Conservation (phyloP, 2,113 vertebrate species). For the Gymnarchus niloticus region DNA sequence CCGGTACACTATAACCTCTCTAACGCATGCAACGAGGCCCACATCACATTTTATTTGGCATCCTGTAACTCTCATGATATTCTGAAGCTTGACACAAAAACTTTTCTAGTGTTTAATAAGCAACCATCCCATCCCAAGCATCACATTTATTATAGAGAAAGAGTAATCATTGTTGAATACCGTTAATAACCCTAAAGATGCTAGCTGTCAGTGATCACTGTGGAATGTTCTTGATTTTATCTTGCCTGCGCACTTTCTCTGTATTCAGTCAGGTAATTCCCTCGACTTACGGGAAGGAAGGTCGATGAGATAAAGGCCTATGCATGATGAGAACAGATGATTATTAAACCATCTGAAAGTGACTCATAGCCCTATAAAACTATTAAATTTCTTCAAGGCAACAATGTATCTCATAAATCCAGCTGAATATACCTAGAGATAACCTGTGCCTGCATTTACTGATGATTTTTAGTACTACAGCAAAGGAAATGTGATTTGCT, state of each 20-base stretch:
- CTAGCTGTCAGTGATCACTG: not conserved
- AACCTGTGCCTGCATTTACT: not conserved
- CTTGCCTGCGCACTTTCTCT: not conserved
- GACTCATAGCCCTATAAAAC: not conserved
- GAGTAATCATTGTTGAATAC: not conserved
- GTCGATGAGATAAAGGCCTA: not conserved
- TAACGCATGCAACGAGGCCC: not conserved
- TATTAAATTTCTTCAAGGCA: not conserved
- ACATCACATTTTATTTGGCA: not conserved
- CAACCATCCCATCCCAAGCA: not conserved
- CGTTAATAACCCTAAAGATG: not conserved
- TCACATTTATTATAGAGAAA: not conserved
- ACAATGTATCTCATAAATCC: constrained; percentile 9
- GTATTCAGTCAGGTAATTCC: not conserved
- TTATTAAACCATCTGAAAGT: not conserved
- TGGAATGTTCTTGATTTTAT: not conserved
- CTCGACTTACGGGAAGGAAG: not conserved
- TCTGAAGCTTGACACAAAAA: not conserved
- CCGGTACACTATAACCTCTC: not conserved
- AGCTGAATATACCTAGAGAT: not conserved
- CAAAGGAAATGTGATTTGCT: not conserved
- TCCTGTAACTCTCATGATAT: not conserved
- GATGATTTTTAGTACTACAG: not conserved
- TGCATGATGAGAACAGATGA: not conserved
- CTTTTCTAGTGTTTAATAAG: not conserved